These are phyloP conservation scores for Exephanes ischioxanthus DNA, from an alignment of 2,888 invertebrate species.

Conservation along the genomic window DNA sequence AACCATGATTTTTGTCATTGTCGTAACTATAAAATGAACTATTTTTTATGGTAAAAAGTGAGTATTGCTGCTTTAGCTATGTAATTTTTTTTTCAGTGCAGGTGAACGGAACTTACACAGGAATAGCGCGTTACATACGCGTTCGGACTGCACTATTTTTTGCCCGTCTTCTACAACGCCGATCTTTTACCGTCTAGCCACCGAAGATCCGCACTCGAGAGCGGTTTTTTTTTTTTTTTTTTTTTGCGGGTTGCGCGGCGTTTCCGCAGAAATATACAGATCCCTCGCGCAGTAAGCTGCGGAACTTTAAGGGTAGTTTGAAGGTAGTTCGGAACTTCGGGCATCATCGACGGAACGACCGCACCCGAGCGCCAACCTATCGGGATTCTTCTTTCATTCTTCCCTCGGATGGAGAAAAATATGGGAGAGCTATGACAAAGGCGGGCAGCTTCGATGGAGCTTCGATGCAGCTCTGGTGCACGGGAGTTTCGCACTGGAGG, in stretches of 20 bases:
- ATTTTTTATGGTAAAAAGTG: no score
- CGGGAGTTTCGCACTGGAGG: constrained; percentile 5
- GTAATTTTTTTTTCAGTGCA: neutral
- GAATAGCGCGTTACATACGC: neutral
- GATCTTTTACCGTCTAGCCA: constrained; percentile 27
- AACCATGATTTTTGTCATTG: no score
- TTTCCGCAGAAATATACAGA: constrained; percentile 11
- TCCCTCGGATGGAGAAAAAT: neutral
- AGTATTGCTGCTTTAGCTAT: no score
- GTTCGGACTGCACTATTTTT: neutral
- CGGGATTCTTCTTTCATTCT: neutral
- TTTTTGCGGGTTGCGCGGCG: neutral
- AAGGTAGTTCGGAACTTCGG: neutral
- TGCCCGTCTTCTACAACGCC: constrained; percentile 9
- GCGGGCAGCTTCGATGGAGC: neutral
- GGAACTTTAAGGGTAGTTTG: neutral
- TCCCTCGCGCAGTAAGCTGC: neutral
- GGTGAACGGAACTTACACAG: neutral
- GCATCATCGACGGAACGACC: neutral
- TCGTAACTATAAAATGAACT: no score
- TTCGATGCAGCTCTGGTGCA: constrained; percentile 11
- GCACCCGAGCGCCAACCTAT: neutral
- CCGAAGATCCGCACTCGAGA: neutral
- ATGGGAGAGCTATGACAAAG: neutral
- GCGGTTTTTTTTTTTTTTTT: no score